Evolutionary conservation across 2,113 vertebrate genomes (phyloP).

Genomic region (Scytalopus superciliaris): DNA sequence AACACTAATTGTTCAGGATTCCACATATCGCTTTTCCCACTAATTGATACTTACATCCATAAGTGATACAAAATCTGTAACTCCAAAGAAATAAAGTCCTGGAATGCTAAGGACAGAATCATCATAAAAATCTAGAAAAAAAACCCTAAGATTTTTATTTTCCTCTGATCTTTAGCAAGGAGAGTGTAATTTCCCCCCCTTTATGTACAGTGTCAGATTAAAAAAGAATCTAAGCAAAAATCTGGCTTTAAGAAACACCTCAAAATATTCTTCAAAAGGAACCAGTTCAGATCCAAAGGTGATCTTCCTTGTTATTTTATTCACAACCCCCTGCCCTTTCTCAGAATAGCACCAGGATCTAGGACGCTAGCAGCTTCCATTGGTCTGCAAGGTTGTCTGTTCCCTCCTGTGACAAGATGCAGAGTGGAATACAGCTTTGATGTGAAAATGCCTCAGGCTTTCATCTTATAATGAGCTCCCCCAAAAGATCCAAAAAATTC

Average conservation of each 20-base stretch:
- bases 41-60: background rate
- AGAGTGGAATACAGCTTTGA: slow-evolving; percentile 9
- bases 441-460: slow-evolving; percentile 16
- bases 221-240: background rate
- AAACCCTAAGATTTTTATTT: accelerated
- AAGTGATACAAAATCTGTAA: background rate
- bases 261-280: background rate
- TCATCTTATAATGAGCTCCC: background rate
- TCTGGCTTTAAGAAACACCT: background rate
- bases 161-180: background rate
- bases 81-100: background rate
- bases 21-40: background rate
- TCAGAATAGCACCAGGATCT: background rate
- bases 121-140: background rate
- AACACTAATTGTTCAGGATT: background rate
- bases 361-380: background rate
- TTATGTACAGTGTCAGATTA: background rate
- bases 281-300: background rate
- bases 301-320: background rate
- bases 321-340: background rate
- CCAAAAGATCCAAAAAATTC: background rate
- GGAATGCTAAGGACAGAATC: background rate
- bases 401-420: background rate
- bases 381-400: background rate
- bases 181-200: accelerated